Percentiles rank a stretch among this genome's conserved stretches.
Conservation (phyloP, 1,140 invertebrate species). For the Tribolium madens region DNA sequence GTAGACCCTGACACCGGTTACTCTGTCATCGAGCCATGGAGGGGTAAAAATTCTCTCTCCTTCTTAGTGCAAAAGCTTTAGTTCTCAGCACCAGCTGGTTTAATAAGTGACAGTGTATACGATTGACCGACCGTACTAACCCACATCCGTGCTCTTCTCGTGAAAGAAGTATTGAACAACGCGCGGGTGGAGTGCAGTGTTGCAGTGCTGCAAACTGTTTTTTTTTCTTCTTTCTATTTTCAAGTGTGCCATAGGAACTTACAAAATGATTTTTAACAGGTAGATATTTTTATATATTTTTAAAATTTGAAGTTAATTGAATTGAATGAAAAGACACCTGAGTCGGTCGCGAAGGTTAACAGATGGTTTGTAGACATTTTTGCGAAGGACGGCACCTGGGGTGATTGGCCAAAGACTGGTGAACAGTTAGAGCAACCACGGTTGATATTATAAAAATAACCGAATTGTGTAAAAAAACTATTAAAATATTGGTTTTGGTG, state of each 20-base stretch:
- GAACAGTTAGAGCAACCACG: too few species aligned
- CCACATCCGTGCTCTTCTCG: slow-evolving; percentile 9
- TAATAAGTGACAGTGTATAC: slow-evolving; percentile 9
- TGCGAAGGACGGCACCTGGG: too few species aligned
- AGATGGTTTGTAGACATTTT: not conserved
- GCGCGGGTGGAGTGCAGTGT: slow-evolving; percentile 28
- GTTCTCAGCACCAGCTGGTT: not conserved
- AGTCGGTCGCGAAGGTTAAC: not conserved
- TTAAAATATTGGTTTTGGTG: too few species aligned
- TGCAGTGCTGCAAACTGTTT: not conserved
- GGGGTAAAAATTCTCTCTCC: slow-evolving; percentile 22
- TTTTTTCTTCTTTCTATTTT: not conserved
- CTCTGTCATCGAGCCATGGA: not conserved
- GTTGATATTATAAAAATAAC: too few species aligned
- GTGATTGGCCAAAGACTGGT: too few species aligned
- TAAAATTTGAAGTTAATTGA: not conserved
- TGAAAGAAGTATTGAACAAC: not conserved
- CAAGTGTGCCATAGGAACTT: slow-evolving; percentile 18
- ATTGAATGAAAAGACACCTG: not conserved
- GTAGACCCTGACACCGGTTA: slow-evolving; percentile 20
- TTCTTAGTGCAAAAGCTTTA: not conserved
- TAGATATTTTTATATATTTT: not conserved
- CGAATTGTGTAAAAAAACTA: too few species aligned
- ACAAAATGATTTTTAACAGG: not conserved
- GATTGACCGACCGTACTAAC: slow-evolving; percentile 24